phyloP scores from a whole-genome alignment of 2,797 vertebrate species.

The Syndactyla subalaris region DNA sequence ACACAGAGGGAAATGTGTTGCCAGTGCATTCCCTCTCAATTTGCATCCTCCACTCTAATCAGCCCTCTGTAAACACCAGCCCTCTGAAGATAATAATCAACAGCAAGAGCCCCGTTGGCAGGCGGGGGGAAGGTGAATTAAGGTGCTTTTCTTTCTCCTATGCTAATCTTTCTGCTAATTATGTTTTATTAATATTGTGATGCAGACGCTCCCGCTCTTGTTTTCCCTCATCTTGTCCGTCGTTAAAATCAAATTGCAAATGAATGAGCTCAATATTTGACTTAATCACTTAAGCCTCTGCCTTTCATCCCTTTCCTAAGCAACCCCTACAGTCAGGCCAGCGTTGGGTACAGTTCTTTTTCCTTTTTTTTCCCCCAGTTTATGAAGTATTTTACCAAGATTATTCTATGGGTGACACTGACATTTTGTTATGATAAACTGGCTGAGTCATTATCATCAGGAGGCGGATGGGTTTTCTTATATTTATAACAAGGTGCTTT shows the following conservation, averaged over 20 bases:
- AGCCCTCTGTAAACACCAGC: constrained; percentile 27
- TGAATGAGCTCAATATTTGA: neutral
- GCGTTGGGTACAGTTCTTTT: neutral
- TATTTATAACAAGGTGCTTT: neutral
- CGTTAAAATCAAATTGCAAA: constrained; percentile 51
- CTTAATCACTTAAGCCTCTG: constrained; percentile 37
- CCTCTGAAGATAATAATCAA: constrained; percentile 1
- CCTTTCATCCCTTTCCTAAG: neutral
- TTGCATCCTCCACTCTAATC: constrained; percentile 24
- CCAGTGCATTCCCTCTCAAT: neutral
- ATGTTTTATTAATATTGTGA: constrained; percentile 52
- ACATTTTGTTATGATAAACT: neutral
- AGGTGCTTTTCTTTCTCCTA: constrained; percentile 23
- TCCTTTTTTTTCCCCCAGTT: neutral
- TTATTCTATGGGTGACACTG: neutral
- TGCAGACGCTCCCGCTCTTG: neutral
- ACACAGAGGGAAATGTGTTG: too few species aligned
- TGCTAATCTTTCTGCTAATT: constrained; percentile 69
- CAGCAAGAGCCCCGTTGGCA: neutral
- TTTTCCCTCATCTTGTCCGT: neutral
- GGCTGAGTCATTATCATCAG: neutral
- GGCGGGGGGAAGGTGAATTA: constrained; percentile 20
- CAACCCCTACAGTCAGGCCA: neutral
- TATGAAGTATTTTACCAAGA: neutral
- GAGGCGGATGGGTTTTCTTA: neutral